Conservation (phyloP, 2,888 invertebrate genomes). For the Cataglyphis rosenhaueri region DNA sequence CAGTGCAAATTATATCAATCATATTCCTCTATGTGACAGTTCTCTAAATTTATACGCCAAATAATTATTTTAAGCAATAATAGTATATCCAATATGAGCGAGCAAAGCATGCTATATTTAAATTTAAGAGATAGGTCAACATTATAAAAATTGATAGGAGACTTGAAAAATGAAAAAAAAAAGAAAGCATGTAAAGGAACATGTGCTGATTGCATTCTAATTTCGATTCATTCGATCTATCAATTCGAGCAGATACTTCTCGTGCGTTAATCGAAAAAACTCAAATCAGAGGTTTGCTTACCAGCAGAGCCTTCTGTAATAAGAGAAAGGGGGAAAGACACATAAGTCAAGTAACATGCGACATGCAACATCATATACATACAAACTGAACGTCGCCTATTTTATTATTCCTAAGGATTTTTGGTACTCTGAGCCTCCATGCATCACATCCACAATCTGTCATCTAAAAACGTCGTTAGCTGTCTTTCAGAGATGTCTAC, state of each 20-base stretch:
- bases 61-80: constrained; percentile 24
- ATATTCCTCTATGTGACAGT: constrained; percentile 7
- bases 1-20: constrained; percentile 9
- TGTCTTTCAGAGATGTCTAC: constrained; percentile 65
- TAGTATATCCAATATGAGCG: not conserved
- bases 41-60: not conserved
- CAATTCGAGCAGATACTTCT: not conserved
- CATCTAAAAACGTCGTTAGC: constrained; percentile 83
- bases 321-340: constrained; percentile 68
- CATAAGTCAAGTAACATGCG: constrained; percentile 79
- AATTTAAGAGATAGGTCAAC: not conserved
- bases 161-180: not conserved
- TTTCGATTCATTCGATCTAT: constrained; percentile 32
- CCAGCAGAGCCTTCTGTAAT: constrained; percentile 85
- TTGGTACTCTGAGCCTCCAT: constrained; percentile 84
- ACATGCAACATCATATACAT: constrained; percentile 83
- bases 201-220: not conserved
- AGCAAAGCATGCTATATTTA: constrained; percentile 6
- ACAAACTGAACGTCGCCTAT: constrained; percentile 85
- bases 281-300: constrained; percentile 78
- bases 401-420: constrained; percentile 84
- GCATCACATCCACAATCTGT: constrained; percentile 84
- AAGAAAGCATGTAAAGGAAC: not conserved
- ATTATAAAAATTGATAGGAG: not conserved
- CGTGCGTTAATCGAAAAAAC: not conserved